Base-by-base conservation (phyloP, 2,888 invertebrate species). In the Lithosia quadra region DNA sequence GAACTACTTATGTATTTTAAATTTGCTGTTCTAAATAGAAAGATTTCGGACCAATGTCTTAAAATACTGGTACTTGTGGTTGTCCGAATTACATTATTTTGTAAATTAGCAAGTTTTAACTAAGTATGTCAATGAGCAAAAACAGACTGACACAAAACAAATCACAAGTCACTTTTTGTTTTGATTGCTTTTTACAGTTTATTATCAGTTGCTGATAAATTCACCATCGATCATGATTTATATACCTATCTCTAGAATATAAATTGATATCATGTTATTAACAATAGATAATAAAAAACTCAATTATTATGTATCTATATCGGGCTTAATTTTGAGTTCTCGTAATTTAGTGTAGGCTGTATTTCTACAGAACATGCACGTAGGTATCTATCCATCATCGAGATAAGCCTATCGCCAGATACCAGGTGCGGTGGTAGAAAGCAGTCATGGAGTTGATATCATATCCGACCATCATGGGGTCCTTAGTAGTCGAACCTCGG, bases 21-120 rank as follows among this genome's bases (percentile, higher is more conserved):
- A 28, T 49, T 71, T 74, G 80, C 61, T 53, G 13, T 55, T 68
- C 63, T 67, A 69, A 70, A 68, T 75, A 65, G 64, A 59, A 62
- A 18, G 39, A 86, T 87, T 83, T 82, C 84, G 86, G 85, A 18
- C 55, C 34, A 22, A 63, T 63, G 65, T 70, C 65, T 73, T 36
- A 24, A 57, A 69, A 59, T 63, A 55, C 55, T 55, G 39, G 55
- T 64, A 67, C 68, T 57, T 43, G 22, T 64, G 21, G 21, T n/a
- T 60, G 34, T 60, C 60, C 0, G 22, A 15, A 21, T 13, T 13
- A 60, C 9, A 34, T 10, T 21, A 34, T 18, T 43, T 13, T n/a
- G n/a, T n/a, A n/a, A n/a, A n/a, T n/a, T n/a, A n/a, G n/a, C n/a
- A n/a, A n/a, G n/a, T n/a, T n/a, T n/a, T n/a, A n/a, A n/a, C n/a